Conservation (phyloP, 2,113 vertebrate genomes). For the Narcine bancroftii region DNA sequence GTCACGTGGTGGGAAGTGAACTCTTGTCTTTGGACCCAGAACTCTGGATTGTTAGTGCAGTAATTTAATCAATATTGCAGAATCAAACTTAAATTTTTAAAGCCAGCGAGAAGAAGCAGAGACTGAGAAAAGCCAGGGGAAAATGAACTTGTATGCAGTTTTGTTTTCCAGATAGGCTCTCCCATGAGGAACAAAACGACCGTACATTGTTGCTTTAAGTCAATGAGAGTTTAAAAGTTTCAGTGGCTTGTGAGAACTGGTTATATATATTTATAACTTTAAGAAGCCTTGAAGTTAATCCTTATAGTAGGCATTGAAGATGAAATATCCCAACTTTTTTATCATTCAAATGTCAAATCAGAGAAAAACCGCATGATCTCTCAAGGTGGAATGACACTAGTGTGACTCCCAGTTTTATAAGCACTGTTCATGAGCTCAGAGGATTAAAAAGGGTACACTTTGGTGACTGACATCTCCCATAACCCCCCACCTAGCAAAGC, state of each 20-base stretch:
- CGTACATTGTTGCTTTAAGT: background rate
- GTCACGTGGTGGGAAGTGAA: no score
- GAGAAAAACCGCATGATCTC: background rate
- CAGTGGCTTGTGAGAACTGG: constrained; percentile 22
- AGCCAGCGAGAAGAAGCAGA: background rate
- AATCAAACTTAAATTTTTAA: background rate
- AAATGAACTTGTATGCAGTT: background rate
- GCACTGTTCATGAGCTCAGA: constrained; percentile 21
- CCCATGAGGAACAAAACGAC: no score
- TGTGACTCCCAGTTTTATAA: constrained; percentile 16
- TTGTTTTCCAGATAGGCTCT: background rate
- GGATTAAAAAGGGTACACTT: constrained; percentile 35
- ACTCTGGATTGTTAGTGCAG: no score
- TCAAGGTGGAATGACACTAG: constrained; percentile 31
- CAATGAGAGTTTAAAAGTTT: background rate
- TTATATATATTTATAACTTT: constrained; percentile 28
- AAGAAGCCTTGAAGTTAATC: constrained; percentile 32
- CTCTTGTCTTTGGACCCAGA: no score
- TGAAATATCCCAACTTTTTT: constrained; percentile 15
- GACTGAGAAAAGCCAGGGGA: background rate
- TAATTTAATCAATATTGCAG: background rate
- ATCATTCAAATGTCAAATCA: constrained; percentile 35
- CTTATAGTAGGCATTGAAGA: constrained; percentile 23
- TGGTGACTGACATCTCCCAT: constrained; percentile 36
- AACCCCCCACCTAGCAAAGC: constrained; percentile 24